Evolutionary conservation across 1,140 invertebrate genomes (phyloP), one percentile per base, ranked within the genome.

Genomic region (Cephus cinctus): DNA sequence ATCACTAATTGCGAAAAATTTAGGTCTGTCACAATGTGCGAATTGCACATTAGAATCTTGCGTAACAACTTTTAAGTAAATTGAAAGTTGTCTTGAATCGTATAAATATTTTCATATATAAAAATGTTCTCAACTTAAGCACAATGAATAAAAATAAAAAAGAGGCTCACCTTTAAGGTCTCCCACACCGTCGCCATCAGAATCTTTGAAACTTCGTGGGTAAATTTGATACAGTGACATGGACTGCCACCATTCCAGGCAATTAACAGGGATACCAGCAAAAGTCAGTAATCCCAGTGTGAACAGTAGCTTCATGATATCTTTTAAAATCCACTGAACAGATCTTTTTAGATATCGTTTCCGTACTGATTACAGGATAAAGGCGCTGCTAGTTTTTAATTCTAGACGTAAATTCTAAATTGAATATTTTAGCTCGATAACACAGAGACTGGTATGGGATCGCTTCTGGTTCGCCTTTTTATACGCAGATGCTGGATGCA

Each of bases 171-270:
- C 86, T 71, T 80, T 75, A 5, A 92, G 57, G 71, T 92, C 89
- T 1, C 89, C 88, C 25, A 86, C 73, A 2, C 90, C 89, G 73
- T 89, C 85, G 4, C 80, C 80, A 64, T 89, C 71, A 20, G 79
- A 80, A 64, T 92, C 89, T 58, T 78, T 81, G 63, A 91, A 90
- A 22, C 87, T 90, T 30, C 85, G 73, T 0, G 86, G 84, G 61
- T 90, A 89, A 32, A 91, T 83, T 69, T 91, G 86, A 67, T 92
- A 92, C 50, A 90, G 81, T 5, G 84, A 75, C 0, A 81, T 81
- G n/a, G 80, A 81, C 53, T 86, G 79, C 84, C 86, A 92, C 89
- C 89, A 92, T 52, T 77, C 80, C 34, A 44, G 51, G 9, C 74
- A 54, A 67, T 56, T 23, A 16, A 73, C 32, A 0, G 40, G 30